Percentiles rank a stretch among this genome's conserved stretches.
phyloP scores from a whole-genome alignment of 2,797 vertebrate species.

The Aplochiton taeniatus region DNA sequence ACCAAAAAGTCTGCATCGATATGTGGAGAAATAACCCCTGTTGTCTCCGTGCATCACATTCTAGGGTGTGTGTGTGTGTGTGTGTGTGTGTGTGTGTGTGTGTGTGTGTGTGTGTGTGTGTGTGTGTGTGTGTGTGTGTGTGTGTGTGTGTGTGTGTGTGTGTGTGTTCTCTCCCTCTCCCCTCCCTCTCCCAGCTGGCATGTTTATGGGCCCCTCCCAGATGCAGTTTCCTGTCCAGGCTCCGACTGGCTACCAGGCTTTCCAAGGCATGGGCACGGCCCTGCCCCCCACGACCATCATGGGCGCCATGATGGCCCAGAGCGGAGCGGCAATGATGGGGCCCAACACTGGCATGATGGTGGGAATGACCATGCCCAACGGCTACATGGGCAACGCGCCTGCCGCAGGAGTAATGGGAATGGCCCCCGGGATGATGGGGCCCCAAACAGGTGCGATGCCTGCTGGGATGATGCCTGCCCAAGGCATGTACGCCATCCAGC shows the following conservation, averaged over 20 bases:
- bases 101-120: no score
- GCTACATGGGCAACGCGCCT: constrained; percentile 86
- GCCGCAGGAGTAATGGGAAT: constrained; percentile 86
- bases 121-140: no score
- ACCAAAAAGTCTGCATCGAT: no score
- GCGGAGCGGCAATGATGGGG: constrained; percentile 83
- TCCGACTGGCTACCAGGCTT: constrained; percentile 84
- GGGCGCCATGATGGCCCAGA: constrained; percentile 87
- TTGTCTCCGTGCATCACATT: no score
- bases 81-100: no score
- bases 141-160: no score
- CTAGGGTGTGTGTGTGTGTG: no score
- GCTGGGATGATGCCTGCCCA: constrained; percentile 82
- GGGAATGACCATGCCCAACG: constrained; percentile 90
- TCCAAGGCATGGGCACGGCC: constrained; percentile 85
- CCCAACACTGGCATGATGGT: constrained; percentile 88
- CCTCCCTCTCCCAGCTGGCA: constrained; percentile 65
- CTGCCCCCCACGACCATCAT: constrained; percentile 86
- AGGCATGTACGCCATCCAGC: constrained; percentile 87
- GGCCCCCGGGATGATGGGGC: constrained; percentile 83
- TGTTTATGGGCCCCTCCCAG: constrained; percentile 90
- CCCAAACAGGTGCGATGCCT: constrained; percentile 81
- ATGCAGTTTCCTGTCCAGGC: constrained; percentile 89
- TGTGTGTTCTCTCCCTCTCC: background rate
- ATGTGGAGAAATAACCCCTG: no score